Evolutionary conservation across 2,113 vertebrate species (phyloP), one percentile per base, ranked within the genome.

Genomic region (Tetrao urogallus): DNA sequence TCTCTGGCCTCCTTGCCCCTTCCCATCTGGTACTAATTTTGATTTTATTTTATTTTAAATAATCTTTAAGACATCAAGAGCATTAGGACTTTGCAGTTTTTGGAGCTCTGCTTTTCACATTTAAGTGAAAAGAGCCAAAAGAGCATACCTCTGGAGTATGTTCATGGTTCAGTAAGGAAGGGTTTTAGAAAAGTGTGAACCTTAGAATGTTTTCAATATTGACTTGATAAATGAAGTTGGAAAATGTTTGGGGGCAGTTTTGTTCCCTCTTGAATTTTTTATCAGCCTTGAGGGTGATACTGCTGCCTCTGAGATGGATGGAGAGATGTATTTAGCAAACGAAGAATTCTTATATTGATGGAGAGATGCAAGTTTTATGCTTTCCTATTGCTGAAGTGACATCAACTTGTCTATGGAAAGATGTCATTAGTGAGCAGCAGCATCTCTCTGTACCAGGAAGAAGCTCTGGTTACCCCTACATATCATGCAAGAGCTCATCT

Each of bases 21-120:
- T 88, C 86, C 27, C 86, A 88, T 95, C 88, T 93, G 92, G 92
- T 79, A 93, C 94, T 95, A 94, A 95, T 97, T 95, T 94, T 92
- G 38, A 92, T 96, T 95, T 95, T 52, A 75, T 88, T 88, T 90
- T 71, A 88, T 94, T 93, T 94, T 86, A 86, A 94, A 86, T 94
- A 96, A 93, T 93, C 85, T 91, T 95, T 91, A 90, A 89, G 86
- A 92, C 94, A 91, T 94, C 73, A 88, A 93, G 90, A 88, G 73
- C 11, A 0, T 90, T 90, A 86, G 73, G 82, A 27, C 61, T 90
- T 94, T 88, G 43, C 78, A 88, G 86, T 66, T 88, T 84, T 84
- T 92, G 82, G 54, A 87, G 93, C 38, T 95, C 82, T 95, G 80
- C 70, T 94, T 96, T 96, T 92, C 86, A 76, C 93, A 91, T 79